Conservation (phyloP, 2,113 vertebrate species). For the Pangasianodon gigas region DNA sequence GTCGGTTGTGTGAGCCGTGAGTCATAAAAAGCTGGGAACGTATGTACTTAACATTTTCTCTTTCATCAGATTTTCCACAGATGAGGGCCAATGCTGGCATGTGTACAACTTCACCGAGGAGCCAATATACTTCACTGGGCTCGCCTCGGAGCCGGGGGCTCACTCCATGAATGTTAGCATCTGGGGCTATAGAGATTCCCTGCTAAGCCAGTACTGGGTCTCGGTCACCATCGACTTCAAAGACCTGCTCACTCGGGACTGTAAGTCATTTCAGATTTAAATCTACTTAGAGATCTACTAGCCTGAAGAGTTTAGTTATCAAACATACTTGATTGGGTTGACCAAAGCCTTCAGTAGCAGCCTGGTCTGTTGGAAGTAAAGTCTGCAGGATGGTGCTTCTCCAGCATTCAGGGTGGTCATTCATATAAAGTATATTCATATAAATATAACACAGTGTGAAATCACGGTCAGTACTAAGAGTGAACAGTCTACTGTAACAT, state of each 20-base stretch:
- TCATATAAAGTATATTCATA: neutral
- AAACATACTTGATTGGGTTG: neutral
- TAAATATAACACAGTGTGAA: neutral
- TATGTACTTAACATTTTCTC: neutral
- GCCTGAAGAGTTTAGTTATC: neutral
- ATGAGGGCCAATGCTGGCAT: constrained; percentile 93
- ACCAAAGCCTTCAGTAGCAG: neutral
- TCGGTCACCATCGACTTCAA: constrained; percentile 91
- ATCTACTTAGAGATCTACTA: neutral
- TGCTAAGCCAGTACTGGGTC: constrained; percentile 80
- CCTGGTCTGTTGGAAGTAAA: neutral
- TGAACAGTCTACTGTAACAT: neutral
- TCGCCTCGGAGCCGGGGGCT: constrained; percentile 89
- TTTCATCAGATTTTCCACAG: constrained; percentile 85
- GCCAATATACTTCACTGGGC: constrained; percentile 85
- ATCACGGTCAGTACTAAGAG: neutral
- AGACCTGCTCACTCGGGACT: constrained; percentile 81
- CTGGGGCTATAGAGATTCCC: constrained; percentile 84
- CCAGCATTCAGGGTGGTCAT: neutral
- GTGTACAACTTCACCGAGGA: constrained; percentile 78
- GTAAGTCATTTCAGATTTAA: constrained; percentile 69
- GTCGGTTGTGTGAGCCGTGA: neutral
- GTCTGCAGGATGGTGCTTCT: neutral
- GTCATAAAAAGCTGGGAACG: neutral
- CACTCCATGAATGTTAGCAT: constrained; percentile 90